These are phyloP conservation scores for Maconellicoccus hirsutus DNA, from an alignment of 1,140 invertebrate genomes.

Conservation along the genomic window DNA sequence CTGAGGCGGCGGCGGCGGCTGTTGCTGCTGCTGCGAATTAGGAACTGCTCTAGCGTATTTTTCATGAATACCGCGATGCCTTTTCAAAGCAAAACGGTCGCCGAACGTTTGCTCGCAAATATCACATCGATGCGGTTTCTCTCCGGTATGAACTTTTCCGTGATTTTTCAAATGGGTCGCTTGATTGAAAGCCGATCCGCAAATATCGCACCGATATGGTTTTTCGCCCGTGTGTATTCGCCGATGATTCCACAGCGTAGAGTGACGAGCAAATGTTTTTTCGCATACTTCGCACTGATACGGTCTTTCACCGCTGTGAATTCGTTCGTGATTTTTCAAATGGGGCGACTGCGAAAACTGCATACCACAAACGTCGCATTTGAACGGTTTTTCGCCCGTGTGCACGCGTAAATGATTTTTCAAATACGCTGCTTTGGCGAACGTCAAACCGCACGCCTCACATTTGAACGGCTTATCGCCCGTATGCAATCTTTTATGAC, in stretches of 20 bases:
- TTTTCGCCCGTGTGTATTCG: constrained; percentile 91
- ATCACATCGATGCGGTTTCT: constrained; percentile 47
- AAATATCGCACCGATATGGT: constrained; percentile 71
- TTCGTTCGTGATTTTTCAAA: constrained; percentile 83
- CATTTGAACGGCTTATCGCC: constrained; percentile 86
- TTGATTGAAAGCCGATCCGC: constrained; percentile 72
- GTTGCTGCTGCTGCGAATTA: constrained; percentile 31
- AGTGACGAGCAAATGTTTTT: constrained; percentile 75
- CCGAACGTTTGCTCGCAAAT: constrained; percentile 64
- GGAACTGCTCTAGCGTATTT: constrained; percentile 51
- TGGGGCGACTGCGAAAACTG: constrained; percentile 80
- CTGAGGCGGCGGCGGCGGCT: constrained; percentile 19
- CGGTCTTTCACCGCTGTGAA: constrained; percentile 78
- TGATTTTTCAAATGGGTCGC: constrained; percentile 79
- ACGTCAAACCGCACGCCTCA: constrained; percentile 82
- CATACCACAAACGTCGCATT: constrained; percentile 76
- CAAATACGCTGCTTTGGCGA: constrained; percentile 79
- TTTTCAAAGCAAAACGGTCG: constrained; percentile 64
- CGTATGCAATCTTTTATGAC: constrained; percentile 69
- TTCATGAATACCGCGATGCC: constrained; percentile 63
- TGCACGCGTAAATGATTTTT: constrained; percentile 85
- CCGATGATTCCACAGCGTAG: constrained; percentile 79
- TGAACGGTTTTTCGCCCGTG: constrained; percentile 66
- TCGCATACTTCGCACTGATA: constrained; percentile 86
- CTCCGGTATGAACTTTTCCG: constrained; percentile 46